phyloP scores from a whole-genome alignment of 2,113 vertebrate species.

The Callorhinus ursinus region DNA sequence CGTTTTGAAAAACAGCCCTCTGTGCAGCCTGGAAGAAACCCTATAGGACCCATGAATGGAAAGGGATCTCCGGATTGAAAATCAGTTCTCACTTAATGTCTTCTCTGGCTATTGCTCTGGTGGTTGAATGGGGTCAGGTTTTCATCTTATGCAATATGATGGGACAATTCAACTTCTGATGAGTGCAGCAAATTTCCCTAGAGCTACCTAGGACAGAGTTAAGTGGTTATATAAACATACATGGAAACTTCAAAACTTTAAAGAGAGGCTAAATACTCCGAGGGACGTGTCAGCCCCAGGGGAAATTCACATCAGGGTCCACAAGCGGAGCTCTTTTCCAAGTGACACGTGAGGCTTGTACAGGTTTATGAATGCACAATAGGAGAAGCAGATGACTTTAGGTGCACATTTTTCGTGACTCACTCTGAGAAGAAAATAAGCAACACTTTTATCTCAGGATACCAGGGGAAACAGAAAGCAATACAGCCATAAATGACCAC shows the following conservation, averaged over 20 bases:
- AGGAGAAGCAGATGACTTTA: neutral
- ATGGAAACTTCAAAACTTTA: constrained; percentile 21
- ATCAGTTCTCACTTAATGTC: constrained; percentile 43
- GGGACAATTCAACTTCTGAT: constrained; percentile 37
- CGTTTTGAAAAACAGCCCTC: constrained; percentile 52
- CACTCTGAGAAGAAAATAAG: neutral
- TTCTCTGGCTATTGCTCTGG: neutral
- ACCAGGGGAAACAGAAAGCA: neutral
- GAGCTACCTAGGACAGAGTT: constrained; percentile 15
- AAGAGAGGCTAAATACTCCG: constrained; percentile 29
- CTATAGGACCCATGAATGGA: constrained; percentile 36
- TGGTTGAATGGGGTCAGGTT: constrained; percentile 41
- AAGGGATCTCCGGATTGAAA: neutral
- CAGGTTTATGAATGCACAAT: neutral
- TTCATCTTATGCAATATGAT: constrained; percentile 62
- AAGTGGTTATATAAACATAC: constrained; percentile 59
- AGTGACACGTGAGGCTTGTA: neutral
- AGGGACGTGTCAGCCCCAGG: neutral
- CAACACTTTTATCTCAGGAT: neutral
- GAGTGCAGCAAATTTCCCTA: constrained; percentile 60
- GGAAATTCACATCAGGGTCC: constrained; percentile 63
- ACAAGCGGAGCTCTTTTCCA: neutral
- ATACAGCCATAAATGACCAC: neutral
- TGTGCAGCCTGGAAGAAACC: neutral
- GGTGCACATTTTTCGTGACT: neutral